A percentile compares a stretch with the other conserved stretches of the same genome.
Evolutionary conservation across 2,113 vertebrate genomes (phyloP).

Genomic region (Pleuronectes platessa): DNA sequence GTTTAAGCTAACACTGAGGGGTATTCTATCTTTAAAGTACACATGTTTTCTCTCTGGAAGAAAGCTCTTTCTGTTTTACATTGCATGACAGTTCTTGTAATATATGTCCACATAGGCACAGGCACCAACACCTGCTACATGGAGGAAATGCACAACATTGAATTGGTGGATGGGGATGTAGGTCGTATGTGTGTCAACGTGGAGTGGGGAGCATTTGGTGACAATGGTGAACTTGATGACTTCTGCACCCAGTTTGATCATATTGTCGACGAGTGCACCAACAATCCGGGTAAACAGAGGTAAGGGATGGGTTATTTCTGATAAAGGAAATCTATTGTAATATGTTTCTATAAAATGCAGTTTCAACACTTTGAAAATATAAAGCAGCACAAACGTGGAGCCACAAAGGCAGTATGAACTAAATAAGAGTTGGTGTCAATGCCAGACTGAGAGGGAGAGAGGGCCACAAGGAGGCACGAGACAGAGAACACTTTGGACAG

Average conservation of each 20-base stretch:
- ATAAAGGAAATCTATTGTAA: neutral
- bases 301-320: slow-evolving; percentile 52
- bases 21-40: neutral
- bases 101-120: slow-evolving; percentile 82
- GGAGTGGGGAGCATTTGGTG: slow-evolving; percentile 98
- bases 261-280: slow-evolving; percentile 88
- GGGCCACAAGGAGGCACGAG: no score
- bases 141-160: slow-evolving; percentile 96
- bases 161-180: slow-evolving; percentile 90
- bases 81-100: neutral
- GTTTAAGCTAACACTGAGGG: no score
- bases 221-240: slow-evolving; percentile 89
- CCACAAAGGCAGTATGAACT: no score
- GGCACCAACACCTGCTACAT: slow-evolving; percentile 97
- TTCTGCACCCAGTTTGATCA: slow-evolving; percentile 88
- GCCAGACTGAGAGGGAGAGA: neutral
- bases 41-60: neutral
- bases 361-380: no score
- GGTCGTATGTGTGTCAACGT: slow-evolving; percentile 97
- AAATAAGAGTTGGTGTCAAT: neutral
- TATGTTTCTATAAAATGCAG: no score
- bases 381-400: no score
- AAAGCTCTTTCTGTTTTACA: neutral
- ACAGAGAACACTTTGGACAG: no score
- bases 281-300: slow-evolving; percentile 92